Conservation (phyloP, 2,113 vertebrate species). For the Campylomormyrus tamandua region DNA sequence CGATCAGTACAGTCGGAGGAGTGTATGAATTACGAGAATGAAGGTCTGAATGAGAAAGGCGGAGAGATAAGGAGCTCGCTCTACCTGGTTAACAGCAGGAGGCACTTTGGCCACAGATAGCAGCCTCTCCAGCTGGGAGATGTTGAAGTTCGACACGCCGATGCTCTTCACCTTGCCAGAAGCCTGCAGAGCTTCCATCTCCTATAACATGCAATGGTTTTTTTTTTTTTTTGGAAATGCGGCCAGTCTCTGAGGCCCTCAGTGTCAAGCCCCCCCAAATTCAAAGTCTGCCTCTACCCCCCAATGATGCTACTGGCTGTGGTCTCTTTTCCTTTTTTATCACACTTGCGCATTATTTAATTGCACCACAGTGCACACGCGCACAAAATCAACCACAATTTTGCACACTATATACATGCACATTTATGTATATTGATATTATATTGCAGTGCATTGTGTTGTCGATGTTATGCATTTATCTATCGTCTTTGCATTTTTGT, state of each 20-base stretch:
- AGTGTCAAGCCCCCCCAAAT: neutral
- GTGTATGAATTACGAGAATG: neutral
- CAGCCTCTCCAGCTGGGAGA: conserved; percentile 62
- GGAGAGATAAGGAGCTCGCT: neutral
- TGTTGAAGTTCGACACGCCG: conserved; percentile 66
- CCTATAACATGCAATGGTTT: conserved; percentile 39
- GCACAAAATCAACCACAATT: neutral
- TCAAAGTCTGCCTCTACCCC: neutral
- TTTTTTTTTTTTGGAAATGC: neutral
- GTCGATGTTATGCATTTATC: neutral
- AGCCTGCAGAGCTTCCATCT: conserved; percentile 60
- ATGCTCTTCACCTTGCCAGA: conserved; percentile 65
- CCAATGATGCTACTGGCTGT: neutral
- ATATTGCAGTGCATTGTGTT: neutral
- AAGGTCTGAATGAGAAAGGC: neutral
- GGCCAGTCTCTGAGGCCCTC: neutral
- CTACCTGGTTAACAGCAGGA: conserved; percentile 66
- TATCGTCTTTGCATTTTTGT: neutral
- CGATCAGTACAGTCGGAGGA: neutral
- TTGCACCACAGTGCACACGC: neutral
- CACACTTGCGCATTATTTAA: neutral
- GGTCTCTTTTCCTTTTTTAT: neutral
- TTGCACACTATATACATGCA: neutral
- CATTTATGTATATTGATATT: neutral
- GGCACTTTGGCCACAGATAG: conserved; percentile 53